Evolutionary conservation across 2,113 vertebrate species (phyloP), one percentile per base, ranked within the genome.

Genomic region (Engystomops pustulosus): DNA sequence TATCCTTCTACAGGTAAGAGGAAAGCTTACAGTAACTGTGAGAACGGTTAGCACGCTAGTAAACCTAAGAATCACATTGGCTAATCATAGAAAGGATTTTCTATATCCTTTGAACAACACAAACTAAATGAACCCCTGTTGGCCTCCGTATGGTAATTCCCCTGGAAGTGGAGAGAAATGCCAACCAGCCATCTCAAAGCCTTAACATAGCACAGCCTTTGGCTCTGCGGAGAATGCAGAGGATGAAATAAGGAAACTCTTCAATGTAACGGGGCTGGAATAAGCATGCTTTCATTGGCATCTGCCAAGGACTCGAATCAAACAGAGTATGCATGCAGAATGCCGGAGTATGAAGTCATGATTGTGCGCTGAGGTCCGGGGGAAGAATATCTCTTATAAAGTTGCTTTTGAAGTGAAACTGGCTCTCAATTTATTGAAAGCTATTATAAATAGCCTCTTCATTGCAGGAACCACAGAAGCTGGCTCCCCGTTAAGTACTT

Each of bases 261-360:
- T 58, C 88, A 62, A 86, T 87, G 88, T 88, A 90, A 91, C 83
- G 77, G 91, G 86, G 88, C 86, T 91, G 91, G 89, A 92, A 90
- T 90, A 87, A 86, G 85, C 87, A 85, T 91, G 91, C 89, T 91
- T 92, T 91, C 90, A 88, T 92, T 92, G 91, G 91, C 91, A 85
- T 88, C 88, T 87, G 60, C 71, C 79, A 88, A 89, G 86, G 86
- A 87, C 90, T 91, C 88, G 91, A 92, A 92, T 90, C 89, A 91
- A 92, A 92, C 86, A 89, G 87, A 71, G 84, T 85, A 88, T 89
- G 88, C 88, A 91, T 1, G 82, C 87, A 88, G 81, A 91, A 92
- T 87, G 86, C 89, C 91, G 87, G 85, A 87, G 86, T 90, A 89
- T 92, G 87, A 90, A 92, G 88, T 90, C 86, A 89, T 89, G 90